Conservation (phyloP, 2,888 invertebrate species). For the Ennomos erosarius region DNA sequence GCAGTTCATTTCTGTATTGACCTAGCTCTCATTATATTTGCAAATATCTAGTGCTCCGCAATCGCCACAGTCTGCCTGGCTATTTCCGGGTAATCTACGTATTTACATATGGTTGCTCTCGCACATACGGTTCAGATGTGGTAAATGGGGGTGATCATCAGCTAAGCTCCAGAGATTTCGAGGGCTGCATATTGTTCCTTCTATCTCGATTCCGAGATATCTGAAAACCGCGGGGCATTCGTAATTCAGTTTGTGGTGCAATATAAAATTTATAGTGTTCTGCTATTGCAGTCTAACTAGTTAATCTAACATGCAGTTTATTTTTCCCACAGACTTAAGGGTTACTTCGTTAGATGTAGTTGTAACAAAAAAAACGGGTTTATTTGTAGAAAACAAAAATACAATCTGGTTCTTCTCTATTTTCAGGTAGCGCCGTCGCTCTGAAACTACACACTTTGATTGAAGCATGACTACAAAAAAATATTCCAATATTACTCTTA, state of each 20-base stretch:
- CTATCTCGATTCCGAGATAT: conserved; percentile 1
- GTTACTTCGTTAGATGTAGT: too few species aligned
- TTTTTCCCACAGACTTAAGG: too few species aligned
- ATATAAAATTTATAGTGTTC: too few species aligned
- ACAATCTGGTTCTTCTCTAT: conserved; percentile 8
- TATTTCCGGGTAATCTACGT: conserved; percentile 37
- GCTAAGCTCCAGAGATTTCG: conserved; percentile 26
- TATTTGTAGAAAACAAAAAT: conserved; percentile 21
- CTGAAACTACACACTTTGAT: conserved; percentile 4
- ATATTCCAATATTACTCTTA: too few species aligned
- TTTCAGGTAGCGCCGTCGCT: not conserved
- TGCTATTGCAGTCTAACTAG: too few species aligned
- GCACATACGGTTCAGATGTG: conserved; percentile 35
- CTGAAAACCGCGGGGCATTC: conserved; percentile 7
- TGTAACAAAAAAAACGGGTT: conserved; percentile 5
- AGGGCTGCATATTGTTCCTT: conserved; percentile 15
- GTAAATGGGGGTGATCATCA: conserved; percentile 36
- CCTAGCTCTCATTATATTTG: conserved; percentile 40
- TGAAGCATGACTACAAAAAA: not conserved
- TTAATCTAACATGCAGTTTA: too few species aligned
- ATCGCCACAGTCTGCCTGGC: conserved; percentile 21
- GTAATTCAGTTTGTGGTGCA: not conserved
- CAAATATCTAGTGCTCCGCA: conserved; percentile 35
- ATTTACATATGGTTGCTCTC: conserved; percentile 40
- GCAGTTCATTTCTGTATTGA: conserved; percentile 29